Conservation (phyloP, 2,113 vertebrate genomes). For the Lagopus leucura region DNA sequence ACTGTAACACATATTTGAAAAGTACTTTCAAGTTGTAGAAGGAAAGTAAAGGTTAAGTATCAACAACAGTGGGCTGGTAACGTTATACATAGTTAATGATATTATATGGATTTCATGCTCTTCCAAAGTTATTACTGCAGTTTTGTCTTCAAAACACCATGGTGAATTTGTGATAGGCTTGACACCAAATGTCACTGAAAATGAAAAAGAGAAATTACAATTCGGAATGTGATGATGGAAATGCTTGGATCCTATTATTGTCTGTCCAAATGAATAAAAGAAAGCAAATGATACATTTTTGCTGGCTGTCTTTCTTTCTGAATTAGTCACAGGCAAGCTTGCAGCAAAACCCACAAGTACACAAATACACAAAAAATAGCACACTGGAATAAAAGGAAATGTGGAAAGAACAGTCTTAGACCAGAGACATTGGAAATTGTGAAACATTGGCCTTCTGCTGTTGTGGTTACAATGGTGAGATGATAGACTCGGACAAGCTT, state of each 20-base stretch:
- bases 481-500: not conserved
- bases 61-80: not conserved
- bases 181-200: not conserved
- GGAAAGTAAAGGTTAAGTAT: constrained; percentile 13
- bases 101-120: not conserved
- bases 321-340: not conserved
- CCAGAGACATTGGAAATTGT: not conserved
- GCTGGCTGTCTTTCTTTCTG: not conserved
- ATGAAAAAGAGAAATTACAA: not conserved
- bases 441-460: not conserved
- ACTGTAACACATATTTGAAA: not conserved
- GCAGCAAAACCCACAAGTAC: not conserved
- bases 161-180: not conserved
- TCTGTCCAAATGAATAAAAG: not conserved
- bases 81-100: not conserved
- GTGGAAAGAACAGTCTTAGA: not conserved
- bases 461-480: not conserved
- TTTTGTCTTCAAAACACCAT: constrained; percentile 23
- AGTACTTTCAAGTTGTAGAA: constrained; percentile 9
- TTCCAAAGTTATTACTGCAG: not conserved
- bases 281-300: not conserved
- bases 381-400: not conserved
- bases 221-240: not conserved
- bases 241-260: not conserved
- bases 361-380: not conserved